Percentiles rank a stretch among this genome's conserved stretches.
phyloP scores from a whole-genome alignment of 2,113 vertebrate genomes.

The Amphilophus citrinellus region DNA sequence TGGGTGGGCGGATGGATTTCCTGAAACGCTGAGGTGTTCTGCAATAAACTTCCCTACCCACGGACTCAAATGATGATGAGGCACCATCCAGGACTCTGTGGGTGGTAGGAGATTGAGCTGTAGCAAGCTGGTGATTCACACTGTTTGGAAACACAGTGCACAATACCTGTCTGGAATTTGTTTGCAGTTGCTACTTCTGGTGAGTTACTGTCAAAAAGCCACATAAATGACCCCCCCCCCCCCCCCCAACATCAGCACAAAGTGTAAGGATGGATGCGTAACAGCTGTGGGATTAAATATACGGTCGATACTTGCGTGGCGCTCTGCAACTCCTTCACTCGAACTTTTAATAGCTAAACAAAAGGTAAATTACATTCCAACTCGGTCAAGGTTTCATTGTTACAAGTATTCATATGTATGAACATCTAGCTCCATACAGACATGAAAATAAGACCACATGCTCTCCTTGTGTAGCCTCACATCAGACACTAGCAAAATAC shows the following conservation, averaged over 20 bases:
- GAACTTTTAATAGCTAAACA: conserved; percentile 10
- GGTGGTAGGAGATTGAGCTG: conserved; percentile 70
- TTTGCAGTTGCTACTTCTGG: conserved; percentile 66
- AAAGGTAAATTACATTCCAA: neutral
- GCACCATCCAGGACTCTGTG: conserved; percentile 71
- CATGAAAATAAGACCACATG: neutral
- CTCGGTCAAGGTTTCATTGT: neutral
- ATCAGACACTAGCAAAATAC: conserved; percentile 67
- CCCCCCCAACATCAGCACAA: conserved; percentile 10
- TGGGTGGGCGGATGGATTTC: conserved; percentile 64
- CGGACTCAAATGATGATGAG: conserved; percentile 73
- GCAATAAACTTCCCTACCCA: conserved; percentile 77
- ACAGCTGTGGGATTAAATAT: conserved; percentile 20
- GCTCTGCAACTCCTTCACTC: conserved; percentile 13
- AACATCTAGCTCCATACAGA: neutral
- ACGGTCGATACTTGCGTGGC: neutral
- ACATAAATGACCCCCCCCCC: conserved; percentile 16
- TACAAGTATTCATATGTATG: neutral
- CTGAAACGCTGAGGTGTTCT: conserved; percentile 74
- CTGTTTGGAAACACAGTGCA: conserved; percentile 67
- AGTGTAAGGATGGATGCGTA: neutral
- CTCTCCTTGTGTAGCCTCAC: conserved; percentile 13
- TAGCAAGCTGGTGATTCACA: conserved; percentile 67
- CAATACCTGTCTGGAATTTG: conserved; percentile 61
- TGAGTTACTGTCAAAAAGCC: conserved; percentile 61